Percentiles rank a stretch among this genome's conserved stretches.
Evolutionary conservation across 2,888 invertebrate species (phyloP).

Genomic region (Aspidiotus destructor): DNA sequence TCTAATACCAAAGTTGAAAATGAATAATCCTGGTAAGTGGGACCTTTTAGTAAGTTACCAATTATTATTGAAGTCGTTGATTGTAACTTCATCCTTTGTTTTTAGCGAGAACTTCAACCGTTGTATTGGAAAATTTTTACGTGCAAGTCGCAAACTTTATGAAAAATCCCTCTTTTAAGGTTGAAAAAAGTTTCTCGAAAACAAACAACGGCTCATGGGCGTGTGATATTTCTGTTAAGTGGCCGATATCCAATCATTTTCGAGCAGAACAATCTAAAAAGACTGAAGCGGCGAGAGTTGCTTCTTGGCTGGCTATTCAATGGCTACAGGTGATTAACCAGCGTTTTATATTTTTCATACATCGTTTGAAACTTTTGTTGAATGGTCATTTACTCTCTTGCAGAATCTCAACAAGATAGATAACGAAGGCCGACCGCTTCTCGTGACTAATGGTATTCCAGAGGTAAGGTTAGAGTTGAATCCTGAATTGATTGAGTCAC

Average conservation of each 20-base stretch:
- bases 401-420: conserved; percentile 34
- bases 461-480: conserved; percentile 22
- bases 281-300: conserved; percentile 34
- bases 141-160: conserved; percentile 26
- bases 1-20: background rate
- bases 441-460: conserved; percentile 3
- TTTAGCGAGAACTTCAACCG: conserved; percentile 23
- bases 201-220: conserved; percentile 32
- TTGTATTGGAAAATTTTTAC: conserved; percentile 23
- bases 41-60: too few relatives aligned
- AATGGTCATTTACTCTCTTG: conserved; percentile 7
- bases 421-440: conserved; percentile 30
- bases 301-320: conserved; percentile 33
- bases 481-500: conserved; percentile 6
- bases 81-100: background rate
- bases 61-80: background rate
- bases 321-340: conserved; percentile 34
- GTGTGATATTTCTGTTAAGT: conserved; percentile 33
- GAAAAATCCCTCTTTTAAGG: conserved; percentile 16
- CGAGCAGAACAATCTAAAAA: conserved; percentile 32
- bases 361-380: background rate
- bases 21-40: conserved; percentile 15
- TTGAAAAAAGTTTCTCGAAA: conserved; percentile 27
- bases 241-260: conserved; percentile 34
- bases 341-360: background rate